Evolutionary conservation across 2,797 vertebrate genomes (phyloP).

Genomic region (Forpus xanthops): DNA sequence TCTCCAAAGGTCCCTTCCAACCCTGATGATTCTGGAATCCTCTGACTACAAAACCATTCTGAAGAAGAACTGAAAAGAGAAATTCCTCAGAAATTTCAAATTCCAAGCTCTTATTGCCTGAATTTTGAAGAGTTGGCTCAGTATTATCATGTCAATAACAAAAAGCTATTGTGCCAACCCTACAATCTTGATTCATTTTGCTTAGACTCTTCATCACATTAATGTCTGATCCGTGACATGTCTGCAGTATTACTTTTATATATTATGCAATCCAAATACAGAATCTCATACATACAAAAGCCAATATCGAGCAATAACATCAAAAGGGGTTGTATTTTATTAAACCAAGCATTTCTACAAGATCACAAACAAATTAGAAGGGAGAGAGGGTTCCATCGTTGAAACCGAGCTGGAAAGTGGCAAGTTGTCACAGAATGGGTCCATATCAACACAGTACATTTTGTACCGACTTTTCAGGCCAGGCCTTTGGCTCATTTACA

Average conservation of each 20-base stretch:
- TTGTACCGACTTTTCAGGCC: neutral
- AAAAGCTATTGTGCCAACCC: neutral
- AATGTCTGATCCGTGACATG: neutral
- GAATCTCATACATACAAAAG: neutral
- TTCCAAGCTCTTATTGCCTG: neutral
- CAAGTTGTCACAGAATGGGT: neutral
- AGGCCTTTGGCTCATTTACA: neutral
- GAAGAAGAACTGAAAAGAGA: neutral
- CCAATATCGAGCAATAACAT: neutral
- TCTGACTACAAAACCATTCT: neutral
- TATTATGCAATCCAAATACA: neutral
- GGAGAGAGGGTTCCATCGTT: neutral
- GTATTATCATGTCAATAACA: neutral
- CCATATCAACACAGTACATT: neutral
- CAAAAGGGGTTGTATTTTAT: neutral
- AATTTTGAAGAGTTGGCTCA: neutral
- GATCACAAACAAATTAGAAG: neutral
- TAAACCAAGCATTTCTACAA: neutral
- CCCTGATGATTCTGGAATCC: neutral
- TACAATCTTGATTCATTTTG: conserved; percentile 23
- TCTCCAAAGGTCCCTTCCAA: neutral
- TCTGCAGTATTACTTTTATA: neutral
- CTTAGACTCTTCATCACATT: neutral
- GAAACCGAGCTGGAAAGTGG: neutral
- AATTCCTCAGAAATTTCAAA: conserved; percentile 9